These are phyloP conservation scores for Adineta ricciae DNA, from an alignment of 2,888 invertebrate genomes.

Conservation along the genomic window DNA sequence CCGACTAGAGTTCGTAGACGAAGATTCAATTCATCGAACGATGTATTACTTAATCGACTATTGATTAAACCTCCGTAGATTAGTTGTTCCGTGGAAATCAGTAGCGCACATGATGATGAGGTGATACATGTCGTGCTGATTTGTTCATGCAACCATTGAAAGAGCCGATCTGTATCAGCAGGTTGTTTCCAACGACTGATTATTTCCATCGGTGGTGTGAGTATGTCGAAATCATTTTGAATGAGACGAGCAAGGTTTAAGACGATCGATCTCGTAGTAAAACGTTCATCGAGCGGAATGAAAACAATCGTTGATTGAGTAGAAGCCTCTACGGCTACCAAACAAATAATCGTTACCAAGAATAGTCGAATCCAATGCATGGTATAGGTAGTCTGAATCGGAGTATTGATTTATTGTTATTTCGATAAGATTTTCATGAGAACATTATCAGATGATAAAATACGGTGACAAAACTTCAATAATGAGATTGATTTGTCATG, in stretches of 20 bases:
- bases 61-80: not conserved
- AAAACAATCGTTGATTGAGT: not conserved
- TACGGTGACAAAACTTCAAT: too few species aligned
- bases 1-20: not conserved
- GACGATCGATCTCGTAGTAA: not conserved
- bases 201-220: not conserved
- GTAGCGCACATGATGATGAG: not conserved
- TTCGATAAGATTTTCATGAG: not conserved
- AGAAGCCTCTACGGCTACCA: not conserved
- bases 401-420: not conserved
- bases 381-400: not conserved
- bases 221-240: not conserved
- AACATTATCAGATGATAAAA: not conserved
- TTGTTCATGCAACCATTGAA: conserved; percentile 1
- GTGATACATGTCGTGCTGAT: not conserved
- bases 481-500: too few species aligned
- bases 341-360: not conserved
- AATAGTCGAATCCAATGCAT: not conserved
- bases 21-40: not conserved
- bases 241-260: not conserved
- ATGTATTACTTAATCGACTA: conserved; percentile 12
- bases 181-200: conserved; percentile 17
- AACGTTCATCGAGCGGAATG: conserved; percentile 10
- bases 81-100: conserved; percentile 6
- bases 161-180: not conserved